phyloP scores from a whole-genome alignment of 35 echinoderm and acorn worm genomes.

The Ophioderma brevispina region DNA sequence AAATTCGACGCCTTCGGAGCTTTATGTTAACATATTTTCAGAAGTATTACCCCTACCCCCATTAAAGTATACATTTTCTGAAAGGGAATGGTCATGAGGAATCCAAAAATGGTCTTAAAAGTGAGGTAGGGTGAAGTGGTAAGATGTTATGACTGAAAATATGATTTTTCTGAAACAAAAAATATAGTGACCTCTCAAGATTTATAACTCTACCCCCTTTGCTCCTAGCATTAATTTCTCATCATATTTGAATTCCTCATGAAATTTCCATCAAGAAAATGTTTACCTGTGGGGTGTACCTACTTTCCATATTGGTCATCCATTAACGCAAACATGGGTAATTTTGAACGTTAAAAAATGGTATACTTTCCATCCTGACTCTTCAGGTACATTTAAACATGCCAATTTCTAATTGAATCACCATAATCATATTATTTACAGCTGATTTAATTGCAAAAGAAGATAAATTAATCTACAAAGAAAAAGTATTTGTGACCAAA shows the following conservation, averaged over 20 bases:
- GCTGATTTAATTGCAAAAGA: too few relatives aligned
- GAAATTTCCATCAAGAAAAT: neutral
- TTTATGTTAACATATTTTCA: neutral
- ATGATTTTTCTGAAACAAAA: too few relatives aligned
- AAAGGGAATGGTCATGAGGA: slow-evolving; percentile 10
- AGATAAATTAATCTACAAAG: too few relatives aligned
- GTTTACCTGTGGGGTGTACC: neutral
- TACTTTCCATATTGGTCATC: neutral
- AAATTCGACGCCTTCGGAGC: neutral
- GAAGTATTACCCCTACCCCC: neutral
- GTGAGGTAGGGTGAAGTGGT: slow-evolving; percentile 1
- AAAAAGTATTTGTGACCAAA: too few relatives aligned
- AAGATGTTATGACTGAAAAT: neutral
- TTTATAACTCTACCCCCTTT: neutral
- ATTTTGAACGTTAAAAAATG: neutral
- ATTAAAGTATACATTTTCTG: slow-evolving; percentile 9
- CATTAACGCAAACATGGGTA: neutral
- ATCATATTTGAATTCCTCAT: slow-evolving; percentile 15
- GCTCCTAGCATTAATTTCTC: neutral
- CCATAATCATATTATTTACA: too few relatives aligned
- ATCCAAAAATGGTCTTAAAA: slow-evolving; percentile 6
- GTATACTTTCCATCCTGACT: neutral
- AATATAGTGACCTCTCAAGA: too few relatives aligned
- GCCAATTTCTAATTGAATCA: too few relatives aligned
- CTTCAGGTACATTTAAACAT: too few relatives aligned